phyloP scores from a whole-genome alignment of 1,140 invertebrate species.

The Solen grandis region DNA sequence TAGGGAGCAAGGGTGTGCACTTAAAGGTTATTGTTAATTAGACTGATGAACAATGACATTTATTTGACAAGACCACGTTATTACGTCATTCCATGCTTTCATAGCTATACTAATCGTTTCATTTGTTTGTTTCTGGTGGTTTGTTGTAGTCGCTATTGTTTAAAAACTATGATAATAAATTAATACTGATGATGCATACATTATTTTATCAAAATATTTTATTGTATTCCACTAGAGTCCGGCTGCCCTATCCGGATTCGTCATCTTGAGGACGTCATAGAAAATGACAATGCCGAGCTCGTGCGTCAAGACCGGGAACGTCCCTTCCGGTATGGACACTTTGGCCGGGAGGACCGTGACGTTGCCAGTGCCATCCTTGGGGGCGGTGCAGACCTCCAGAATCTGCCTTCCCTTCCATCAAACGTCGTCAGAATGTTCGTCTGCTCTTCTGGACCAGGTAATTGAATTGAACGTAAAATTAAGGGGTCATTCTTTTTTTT shows the following conservation, averaged over 20 bases:
- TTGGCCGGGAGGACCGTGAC: conserved; percentile 7
- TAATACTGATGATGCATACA: no score
- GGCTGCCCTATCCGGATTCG: conserved; percentile 45
- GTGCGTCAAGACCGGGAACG: conserved; percentile 3
- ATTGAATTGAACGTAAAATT: neutral
- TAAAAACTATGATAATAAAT: no score
- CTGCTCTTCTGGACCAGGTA: conserved; percentile 68
- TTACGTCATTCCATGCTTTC: no score
- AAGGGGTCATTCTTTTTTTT: neutral
- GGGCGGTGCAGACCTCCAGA: conserved; percentile 26
- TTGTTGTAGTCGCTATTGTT: no score
- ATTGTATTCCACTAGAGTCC: conserved; percentile 13
- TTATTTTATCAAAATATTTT: neutral
- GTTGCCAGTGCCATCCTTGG: conserved; percentile 23
- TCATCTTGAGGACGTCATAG: conserved; percentile 56
- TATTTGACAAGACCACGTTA: no score
- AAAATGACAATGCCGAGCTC: conserved; percentile 12
- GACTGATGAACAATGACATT: no score
- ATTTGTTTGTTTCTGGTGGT: no score
- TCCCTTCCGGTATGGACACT: conserved; percentile 14
- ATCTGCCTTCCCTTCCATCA: conserved; percentile 34
- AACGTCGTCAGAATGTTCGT: conserved; percentile 61
- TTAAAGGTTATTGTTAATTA: no score
- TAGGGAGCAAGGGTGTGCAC: no score
- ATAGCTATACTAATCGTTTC: no score